Evolutionary conservation across 1,140 invertebrate genomes (phyloP), one percentile per base, ranked within the genome.

Genomic region (Rhopalosiphum maidis): DNA sequence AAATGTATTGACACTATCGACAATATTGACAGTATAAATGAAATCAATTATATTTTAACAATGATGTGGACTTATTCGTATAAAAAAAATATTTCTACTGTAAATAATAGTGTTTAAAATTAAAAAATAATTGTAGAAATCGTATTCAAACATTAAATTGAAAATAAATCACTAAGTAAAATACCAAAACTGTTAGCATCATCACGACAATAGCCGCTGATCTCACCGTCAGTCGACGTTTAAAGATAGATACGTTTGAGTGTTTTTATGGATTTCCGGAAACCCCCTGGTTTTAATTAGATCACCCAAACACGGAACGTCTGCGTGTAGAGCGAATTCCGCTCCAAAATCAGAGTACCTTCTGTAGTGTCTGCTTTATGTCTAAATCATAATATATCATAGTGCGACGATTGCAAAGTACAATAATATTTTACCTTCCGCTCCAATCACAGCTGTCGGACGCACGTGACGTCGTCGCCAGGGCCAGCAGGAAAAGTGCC

Each of bases 361-460:
- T 48, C 5, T 48, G 15, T 54, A 60, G 9, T 30, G 30, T 30
- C 55, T 60, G 30, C 55, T 60, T 30, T 30, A 30, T 30, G 55
- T 60, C 9, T 15, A 30, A 60, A 11, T 60, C 25, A 55, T 18
- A 21, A 18, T 23, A 55, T 8, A 23, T 25, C 23, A 25, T 55
- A 55, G 25, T 25, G 22, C 54, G 22, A 54, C 22, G 21, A 60
- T 9, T 15, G 55, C 25, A 11, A 30, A 11, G 15, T 77, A 18
- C 30, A 77, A 6, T 77, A 77, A 18, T 55, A 2, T 41, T n/a
- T 93, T 86, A 93, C 91, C 91, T 93, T 86, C 91, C 91, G 25
- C 48, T 93, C 91, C 91, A 93, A 37, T 93, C 91, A n/a, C 91
- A 93, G 51, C 91, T 93, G 35, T 93, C 91, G 77, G 91, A 55